Base-by-base conservation (phyloP, 2,113 vertebrate genomes). In the Ophthalmolycus amberensis region DNA sequence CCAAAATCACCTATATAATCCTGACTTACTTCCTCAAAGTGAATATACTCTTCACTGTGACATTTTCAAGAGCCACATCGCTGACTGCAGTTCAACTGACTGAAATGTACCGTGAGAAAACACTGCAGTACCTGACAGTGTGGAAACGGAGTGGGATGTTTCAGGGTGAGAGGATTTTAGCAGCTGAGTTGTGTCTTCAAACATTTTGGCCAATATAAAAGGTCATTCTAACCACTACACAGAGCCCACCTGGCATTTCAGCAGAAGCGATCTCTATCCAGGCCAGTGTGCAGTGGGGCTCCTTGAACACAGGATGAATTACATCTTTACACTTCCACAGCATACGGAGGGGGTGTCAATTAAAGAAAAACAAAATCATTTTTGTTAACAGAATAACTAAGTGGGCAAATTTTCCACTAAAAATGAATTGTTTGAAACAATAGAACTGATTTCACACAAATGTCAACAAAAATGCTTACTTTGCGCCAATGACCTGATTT, bases 181-280 rank as follows among this genome's bases (percentile, higher is more conserved):
- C 73, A 37, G 60, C 54, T 50, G 12, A 18, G 32, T 25, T 70
- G 62, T 75, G 58, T 89, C 79, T 73, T 81, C 65, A 87, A 82
- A 87, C 79, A 52, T 12, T 34, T 72, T 60, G 60, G 77, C 66
- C 68, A 72, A 25, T 78, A 63, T 60, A n/a, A 83, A 90, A 90
- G 88, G 86, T 91, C 88, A 87, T 73, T 56, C 56, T 76, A 65
- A 77, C 62, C 60, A 69, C 50, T 82, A 68, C 74, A 81, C 6
- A 64, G 56, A 81, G 56, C 48, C 64, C 88, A 90, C 59, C 72
- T 91, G 78, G 82, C 75, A 76, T 90, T 83, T 86, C 59, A 56
- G 69, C 42, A 11, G 63, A 79, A 79, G 78, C 74, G 16, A 81
- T 70, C 79, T 65, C 63, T 15, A 40, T 88, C 70, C 18, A 72